Percentiles rank a stretch among this genome's conserved stretches.
Conservation (phyloP, 1,140 invertebrate species). For the Pantala flavescens region DNA sequence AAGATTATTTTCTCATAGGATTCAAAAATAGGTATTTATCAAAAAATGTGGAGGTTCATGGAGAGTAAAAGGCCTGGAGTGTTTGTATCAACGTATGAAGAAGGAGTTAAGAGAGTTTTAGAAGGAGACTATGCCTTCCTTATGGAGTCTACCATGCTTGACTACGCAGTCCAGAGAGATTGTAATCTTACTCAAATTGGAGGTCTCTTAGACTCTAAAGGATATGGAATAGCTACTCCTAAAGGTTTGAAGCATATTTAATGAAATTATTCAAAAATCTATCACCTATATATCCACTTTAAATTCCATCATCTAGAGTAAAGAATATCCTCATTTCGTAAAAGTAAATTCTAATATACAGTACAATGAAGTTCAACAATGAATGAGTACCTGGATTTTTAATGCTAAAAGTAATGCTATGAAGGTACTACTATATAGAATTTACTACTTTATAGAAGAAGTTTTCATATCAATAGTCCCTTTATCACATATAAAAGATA, state of each 20-base stretch:
- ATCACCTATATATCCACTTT: neutral
- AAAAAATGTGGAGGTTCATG: slow-evolving; percentile 97
- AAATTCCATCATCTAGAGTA: neutral
- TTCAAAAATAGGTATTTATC: slow-evolving; percentile 89
- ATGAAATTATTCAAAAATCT: neutral
- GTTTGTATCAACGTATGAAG: slow-evolving; percentile 79
- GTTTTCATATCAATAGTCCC: too few species aligned
- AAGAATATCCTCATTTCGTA: neutral
- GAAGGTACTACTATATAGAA: too few species aligned
- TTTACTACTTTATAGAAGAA: too few species aligned
- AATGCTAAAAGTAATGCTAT: too few species aligned
- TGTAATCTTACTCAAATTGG: slow-evolving; percentile 98
- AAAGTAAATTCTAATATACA: too few species aligned
- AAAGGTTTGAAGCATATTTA: slow-evolving; percentile 44
- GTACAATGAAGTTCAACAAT: too few species aligned
- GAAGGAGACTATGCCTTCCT: slow-evolving; percentile 92
- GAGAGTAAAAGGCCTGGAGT: slow-evolving; percentile 68
- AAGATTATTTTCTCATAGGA: slow-evolving; percentile 45
- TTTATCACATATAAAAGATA: too few species aligned
- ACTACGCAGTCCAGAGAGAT: slow-evolving; percentile 89
- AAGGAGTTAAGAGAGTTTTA: slow-evolving; percentile 75
- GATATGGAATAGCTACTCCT: slow-evolving; percentile 79
- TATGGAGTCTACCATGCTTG: slow-evolving; percentile 97
- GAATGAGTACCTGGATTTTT: too few species aligned
- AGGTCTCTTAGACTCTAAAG: slow-evolving; percentile 86